Evolutionary conservation across 2,113 vertebrate species (phyloP).

Genomic region (Octodon degus): DNA sequence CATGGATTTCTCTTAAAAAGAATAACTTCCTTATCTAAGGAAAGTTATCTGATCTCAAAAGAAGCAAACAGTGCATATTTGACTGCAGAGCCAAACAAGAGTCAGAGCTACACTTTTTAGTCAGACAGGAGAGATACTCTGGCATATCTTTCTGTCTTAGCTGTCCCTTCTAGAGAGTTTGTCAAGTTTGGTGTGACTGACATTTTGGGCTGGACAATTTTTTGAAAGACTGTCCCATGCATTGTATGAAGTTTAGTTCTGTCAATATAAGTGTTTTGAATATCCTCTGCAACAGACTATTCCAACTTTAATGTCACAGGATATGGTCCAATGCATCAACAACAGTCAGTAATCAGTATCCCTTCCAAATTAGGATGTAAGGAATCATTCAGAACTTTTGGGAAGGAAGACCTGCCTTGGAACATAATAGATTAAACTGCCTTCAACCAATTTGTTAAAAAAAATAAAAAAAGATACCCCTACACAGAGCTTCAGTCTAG

Average conservation of each 20-base stretch:
- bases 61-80: background rate
- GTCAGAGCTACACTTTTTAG: background rate
- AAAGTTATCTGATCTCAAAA: background rate
- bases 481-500: background rate
- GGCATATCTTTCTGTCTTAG: background rate
- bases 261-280: background rate
- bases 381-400: background rate
- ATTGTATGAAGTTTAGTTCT: background rate
- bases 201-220: no score
- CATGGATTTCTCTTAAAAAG: background rate
- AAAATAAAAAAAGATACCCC: background rate
- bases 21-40: background rate
- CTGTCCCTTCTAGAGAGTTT: background rate
- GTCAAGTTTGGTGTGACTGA: no score
- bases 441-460: constrained; percentile 3
- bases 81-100: background rate
- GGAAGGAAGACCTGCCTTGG: background rate
- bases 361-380: background rate
- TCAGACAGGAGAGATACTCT: background rate
- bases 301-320: background rate
- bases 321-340: background rate
- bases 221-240: no score
- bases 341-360: background rate
- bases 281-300: background rate
- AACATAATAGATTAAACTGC: background rate